phyloP scores from a whole-genome alignment of 2,888 invertebrate genomes.

The Chrysomela aeneicollis region DNA sequence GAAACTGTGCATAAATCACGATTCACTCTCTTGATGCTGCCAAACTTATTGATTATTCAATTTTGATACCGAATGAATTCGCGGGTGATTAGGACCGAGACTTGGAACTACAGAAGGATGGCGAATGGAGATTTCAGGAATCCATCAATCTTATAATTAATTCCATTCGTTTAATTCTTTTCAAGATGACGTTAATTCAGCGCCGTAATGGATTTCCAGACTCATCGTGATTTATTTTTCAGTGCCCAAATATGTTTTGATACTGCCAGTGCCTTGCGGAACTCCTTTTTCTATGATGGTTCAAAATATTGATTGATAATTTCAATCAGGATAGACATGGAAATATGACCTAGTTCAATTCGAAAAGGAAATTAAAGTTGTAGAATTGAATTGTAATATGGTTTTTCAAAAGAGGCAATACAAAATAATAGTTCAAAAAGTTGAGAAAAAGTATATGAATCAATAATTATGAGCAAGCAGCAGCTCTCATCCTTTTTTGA shows the following conservation, averaged over 20 bases:
- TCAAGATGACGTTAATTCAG: slow-evolving; percentile 63
- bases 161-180: slow-evolving; percentile 64
- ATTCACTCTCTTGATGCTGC: not conserved
- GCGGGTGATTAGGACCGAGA: slow-evolving; percentile 48
- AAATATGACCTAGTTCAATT: no score
- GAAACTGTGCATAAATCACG: no score
- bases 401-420: no score
- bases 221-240: slow-evolving; percentile 58
- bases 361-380: no score
- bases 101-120: slow-evolving; percentile 48
- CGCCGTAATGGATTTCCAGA: slow-evolving; percentile 58
- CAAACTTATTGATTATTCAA: slow-evolving; percentile 38
- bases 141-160: slow-evolving; percentile 65
- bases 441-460: no score
- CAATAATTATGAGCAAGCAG: no score
- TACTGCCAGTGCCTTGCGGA: slow-evolving; percentile 30
- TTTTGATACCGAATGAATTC: slow-evolving; percentile 37
- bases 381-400: no score
- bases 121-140: slow-evolving; percentile 54
- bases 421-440: no score
- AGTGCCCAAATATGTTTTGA: slow-evolving; percentile 43
- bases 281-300: not conserved
- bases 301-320: no score
- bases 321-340: no score
- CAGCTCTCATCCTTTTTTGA: no score